A percentile compares a stretch with the other conserved stretches of the same genome.
Conservation (phyloP, 2,888 invertebrate genomes). For the Leptothorax acervorum region DNA sequence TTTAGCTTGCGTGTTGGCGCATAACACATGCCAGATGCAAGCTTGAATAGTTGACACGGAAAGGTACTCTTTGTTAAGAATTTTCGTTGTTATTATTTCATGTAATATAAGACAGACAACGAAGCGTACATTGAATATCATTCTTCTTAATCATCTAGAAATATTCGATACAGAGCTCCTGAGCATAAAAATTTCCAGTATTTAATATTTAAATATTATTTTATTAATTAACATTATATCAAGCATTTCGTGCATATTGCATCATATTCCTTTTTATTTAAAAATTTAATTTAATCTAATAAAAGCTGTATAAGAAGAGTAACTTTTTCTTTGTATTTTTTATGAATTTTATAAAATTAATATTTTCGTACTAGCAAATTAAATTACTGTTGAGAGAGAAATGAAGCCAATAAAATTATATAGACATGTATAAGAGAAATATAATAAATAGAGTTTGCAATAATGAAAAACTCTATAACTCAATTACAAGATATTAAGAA, state of each 20-base stretch:
- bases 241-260: not conserved
- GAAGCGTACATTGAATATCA: not conserved
- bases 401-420: not conserved
- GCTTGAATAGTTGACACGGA: slow-evolving; percentile 6
- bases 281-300: not conserved
- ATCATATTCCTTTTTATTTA: not conserved
- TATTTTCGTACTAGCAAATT: not conserved
- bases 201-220: slow-evolving; percentile 29
- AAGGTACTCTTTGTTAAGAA: slow-evolving; percentile 17
- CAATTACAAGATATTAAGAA: not conserved
- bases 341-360: not conserved
- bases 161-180: not conserved
- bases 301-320: not conserved
- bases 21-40: slow-evolving; percentile 7
- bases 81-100: not conserved
- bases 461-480: not conserved
- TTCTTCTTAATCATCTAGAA: not conserved
- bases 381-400: not conserved
- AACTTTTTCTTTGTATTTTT: not conserved
- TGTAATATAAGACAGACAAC: not conserved
- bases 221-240: not conserved
- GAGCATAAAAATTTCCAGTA: not conserved
- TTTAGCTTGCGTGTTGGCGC: not conserved
- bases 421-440: not conserved
- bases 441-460: not conserved